phyloP scores from a whole-genome alignment of 92 coral and sea anemone genomes.

The Parazoanthus swiftii region DNA sequence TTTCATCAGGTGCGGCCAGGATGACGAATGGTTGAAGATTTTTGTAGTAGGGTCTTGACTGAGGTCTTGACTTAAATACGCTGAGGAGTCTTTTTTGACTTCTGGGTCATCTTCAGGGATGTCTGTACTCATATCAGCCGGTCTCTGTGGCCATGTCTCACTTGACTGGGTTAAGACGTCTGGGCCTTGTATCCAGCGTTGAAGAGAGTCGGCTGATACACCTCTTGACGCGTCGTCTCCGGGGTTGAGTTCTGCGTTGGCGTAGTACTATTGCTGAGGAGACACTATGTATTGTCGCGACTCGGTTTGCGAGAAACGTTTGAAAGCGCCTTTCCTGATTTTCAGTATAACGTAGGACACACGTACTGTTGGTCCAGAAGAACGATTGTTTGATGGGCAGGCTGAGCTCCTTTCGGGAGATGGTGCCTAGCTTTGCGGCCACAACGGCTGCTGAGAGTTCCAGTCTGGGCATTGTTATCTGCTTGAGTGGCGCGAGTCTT shows the following conservation, averaged over 20 bases:
- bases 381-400: too few species aligned
- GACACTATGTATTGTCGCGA: constrained; percentile 40
- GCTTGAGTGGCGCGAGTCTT: constrained; percentile 41
- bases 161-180: constrained; percentile 10
- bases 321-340: constrained; percentile 46
- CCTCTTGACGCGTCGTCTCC: constrained; percentile 48
- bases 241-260: constrained; percentile 39
- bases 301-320: constrained; percentile 46
- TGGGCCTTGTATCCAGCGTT: constrained; percentile 40
- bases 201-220: constrained; percentile 21
- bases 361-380: too few species aligned
- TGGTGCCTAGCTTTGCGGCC: too few species aligned
- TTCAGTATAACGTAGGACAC: too few species aligned
- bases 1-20: too few species aligned
- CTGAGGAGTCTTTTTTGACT: constrained; percentile 21
- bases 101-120: constrained; percentile 35
- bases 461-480: constrained; percentile 37
- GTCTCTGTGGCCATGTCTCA: constrained; percentile 6
- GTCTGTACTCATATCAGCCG: not conserved
- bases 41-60: not conserved
- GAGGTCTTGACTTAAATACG: too few species aligned
- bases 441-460: too few species aligned
- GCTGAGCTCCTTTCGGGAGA: too few species aligned
- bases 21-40: constrained; percentile 27
- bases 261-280: constrained; percentile 44